These are phyloP conservation scores for Pachyrhynchus sulphureomaculatus DNA, from an alignment of 1,140 invertebrate species.

Conservation along the genomic window DNA sequence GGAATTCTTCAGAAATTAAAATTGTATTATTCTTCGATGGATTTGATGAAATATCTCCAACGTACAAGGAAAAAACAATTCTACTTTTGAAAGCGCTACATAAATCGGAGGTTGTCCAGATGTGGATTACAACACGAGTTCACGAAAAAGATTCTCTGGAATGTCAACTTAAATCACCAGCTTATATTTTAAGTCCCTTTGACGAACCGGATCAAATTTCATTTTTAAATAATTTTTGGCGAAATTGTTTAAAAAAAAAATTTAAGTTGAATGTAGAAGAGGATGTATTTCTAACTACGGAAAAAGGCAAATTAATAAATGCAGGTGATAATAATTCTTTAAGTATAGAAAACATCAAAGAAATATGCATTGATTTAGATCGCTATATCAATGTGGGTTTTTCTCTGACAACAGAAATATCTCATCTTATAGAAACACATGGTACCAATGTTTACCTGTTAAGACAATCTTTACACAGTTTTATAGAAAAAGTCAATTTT, in stretches of 20 bases:
- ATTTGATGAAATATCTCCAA: conserved; percentile 3
- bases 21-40: conserved; percentile 1
- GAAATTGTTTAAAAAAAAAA: neutral
- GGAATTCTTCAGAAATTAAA: neutral
- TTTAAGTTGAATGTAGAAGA: too few relatives aligned
- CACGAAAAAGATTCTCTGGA: neutral
- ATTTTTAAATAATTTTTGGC: conserved; percentile 1
- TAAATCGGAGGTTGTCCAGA: neutral
- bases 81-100: neutral
- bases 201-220: neutral
- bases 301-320: too few relatives aligned
- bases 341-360: too few relatives aligned
- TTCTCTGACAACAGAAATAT: too few relatives aligned
- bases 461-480: too few relatives aligned
- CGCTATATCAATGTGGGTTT: too few relatives aligned
- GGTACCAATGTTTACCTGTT: too few relatives aligned
- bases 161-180: neutral
- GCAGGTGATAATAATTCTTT: too few relatives aligned
- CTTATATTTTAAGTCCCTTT: neutral
- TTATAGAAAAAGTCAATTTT: too few relatives aligned
- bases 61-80: neutral
- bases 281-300: too few relatives aligned
- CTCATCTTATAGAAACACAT: neutral
- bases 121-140: neutral
- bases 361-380: too few relatives aligned